These are phyloP conservation scores for Isotomurus palustris DNA, from an alignment of 2,888 invertebrate species.

Conservation along the genomic window DNA sequence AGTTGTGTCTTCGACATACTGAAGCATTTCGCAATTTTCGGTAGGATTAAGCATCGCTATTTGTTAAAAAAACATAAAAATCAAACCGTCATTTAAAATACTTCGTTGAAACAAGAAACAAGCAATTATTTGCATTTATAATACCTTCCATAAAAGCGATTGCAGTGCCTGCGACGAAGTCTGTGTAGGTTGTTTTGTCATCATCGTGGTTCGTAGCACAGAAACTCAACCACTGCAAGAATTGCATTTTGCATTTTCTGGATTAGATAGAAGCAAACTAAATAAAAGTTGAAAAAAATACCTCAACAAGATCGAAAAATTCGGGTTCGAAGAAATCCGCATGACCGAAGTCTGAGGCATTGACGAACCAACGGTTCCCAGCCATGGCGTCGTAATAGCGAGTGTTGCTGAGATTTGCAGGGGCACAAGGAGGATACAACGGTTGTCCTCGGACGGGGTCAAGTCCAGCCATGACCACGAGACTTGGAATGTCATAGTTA, in stretches of 20 bases:
- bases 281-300: neutral
- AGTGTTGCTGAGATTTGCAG: slow-evolving; percentile 37
- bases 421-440: slow-evolving; percentile 38
- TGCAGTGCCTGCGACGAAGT: slow-evolving; percentile 21
- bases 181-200: slow-evolving; percentile 18
- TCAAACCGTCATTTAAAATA: neutral
- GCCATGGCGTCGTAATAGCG: slow-evolving; percentile 43
- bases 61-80: slow-evolving; percentile 8
- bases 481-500: slow-evolving; percentile 40
- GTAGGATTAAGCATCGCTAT: slow-evolving; percentile 28
- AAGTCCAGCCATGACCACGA: slow-evolving; percentile 39
- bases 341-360: slow-evolving; percentile 44
- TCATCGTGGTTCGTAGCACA: slow-evolving; percentile 14
- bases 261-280: neutral
- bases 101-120: neutral
- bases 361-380: slow-evolving; percentile 42
- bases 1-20: slow-evolving; percentile 23
- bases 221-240: slow-evolving; percentile 26
- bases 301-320: slow-evolving; percentile 23
- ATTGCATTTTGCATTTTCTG: neutral
- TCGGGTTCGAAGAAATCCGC: slow-evolving; percentile 41
- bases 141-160: slow-evolving; percentile 33
- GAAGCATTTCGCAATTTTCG: slow-evolving; percentile 27
- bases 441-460: slow-evolving; percentile 34
- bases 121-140: neutral